Conservation (phyloP, 2,113 vertebrate genomes). For the Uropsilus gracilis region DNA sequence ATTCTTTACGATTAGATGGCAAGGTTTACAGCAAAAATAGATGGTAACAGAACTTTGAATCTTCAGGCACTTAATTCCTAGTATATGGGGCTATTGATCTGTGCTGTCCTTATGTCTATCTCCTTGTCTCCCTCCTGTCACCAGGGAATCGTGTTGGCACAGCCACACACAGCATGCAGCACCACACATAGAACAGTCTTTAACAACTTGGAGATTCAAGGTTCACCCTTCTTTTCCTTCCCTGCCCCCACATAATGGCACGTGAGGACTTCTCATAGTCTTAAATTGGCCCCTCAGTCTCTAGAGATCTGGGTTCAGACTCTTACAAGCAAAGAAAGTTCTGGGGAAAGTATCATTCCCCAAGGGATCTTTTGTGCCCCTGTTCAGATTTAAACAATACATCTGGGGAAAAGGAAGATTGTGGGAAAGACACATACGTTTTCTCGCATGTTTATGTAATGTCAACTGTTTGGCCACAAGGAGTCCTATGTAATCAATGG, state of each 20-base stretch:
- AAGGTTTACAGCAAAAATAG: not conserved
- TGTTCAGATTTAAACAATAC: conserved; percentile 70
- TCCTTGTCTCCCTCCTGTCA: not conserved
- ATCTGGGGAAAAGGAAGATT: conserved; percentile 71
- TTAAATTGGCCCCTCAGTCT: conserved; percentile 22
- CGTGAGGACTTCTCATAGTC: not conserved
- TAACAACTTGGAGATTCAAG: not conserved
- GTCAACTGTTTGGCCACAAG: conserved; percentile 42
- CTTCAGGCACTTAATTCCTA: not conserved
- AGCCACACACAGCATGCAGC: not conserved
- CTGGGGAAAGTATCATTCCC: conserved; percentile 71
- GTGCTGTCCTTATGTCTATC: not conserved
- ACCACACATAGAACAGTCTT: not conserved
- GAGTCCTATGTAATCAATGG: conserved; percentile 65
- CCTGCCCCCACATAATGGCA: not conserved
- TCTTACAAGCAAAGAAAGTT: conserved; percentile 50
- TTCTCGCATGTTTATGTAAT: conserved; percentile 66
- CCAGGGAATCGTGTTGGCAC: not conserved
- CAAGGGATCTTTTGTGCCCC: conserved; percentile 55
- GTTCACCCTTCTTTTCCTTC: not conserved
- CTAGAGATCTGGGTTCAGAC: conserved; percentile 49
- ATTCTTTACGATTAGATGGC: not conserved
- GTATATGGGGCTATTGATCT: not conserved
- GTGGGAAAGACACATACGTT: conserved; percentile 66
- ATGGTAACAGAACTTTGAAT: not conserved